Base-by-base conservation (phyloP, 2,888 invertebrate species). In the Unio delphinus region DNA sequence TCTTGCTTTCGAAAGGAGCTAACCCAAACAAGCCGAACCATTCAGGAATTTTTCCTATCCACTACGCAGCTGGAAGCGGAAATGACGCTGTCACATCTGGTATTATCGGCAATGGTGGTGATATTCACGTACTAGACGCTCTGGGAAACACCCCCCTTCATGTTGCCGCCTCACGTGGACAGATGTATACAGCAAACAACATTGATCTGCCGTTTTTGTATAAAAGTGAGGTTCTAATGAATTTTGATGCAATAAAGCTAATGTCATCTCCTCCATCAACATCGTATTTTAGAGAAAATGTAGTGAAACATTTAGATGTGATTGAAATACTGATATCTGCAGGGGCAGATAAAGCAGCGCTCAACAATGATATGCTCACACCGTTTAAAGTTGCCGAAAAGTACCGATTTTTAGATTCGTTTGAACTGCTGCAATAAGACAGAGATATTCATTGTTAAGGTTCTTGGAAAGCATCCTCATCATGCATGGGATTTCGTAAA, bases 101-200 rank as follows among this genome's bases (percentile, higher is more conserved):
- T 18, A 55, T 72, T 45, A 23, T 72, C 17, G 56, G 28, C 4
- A 23, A 18, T 6, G 64, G 64, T 17, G 65, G 57, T 1, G 57
- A 66, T 34, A 55, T 64, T 7, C 55, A 62, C 20, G 28, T 63
- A 56, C 63, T 60, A 34, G 73, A 69, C 62, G 26, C 11, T 15
- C 23, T 61, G 28, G 63, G 57, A 5, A 73, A 69, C 60, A 69
- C 73, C 17, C 58, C 67, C 6, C 59, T 69, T 11, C 69, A 73
- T 55, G 56, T 69, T 11, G 69, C 69, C 11, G 69, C 67, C 3
- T 66, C 67, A n/a, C 26, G 63, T 28, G 69, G 72, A 57, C 8
- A 60, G 7, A 30, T 69, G 3, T 72, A 69, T 30, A 69, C 63
- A 20, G 23, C 26, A 11, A 45, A 66, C n/a, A 66, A 64, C 55